phyloP scores from a whole-genome alignment of 2,888 invertebrate genomes.

The Trachelus tabidus region DNA sequence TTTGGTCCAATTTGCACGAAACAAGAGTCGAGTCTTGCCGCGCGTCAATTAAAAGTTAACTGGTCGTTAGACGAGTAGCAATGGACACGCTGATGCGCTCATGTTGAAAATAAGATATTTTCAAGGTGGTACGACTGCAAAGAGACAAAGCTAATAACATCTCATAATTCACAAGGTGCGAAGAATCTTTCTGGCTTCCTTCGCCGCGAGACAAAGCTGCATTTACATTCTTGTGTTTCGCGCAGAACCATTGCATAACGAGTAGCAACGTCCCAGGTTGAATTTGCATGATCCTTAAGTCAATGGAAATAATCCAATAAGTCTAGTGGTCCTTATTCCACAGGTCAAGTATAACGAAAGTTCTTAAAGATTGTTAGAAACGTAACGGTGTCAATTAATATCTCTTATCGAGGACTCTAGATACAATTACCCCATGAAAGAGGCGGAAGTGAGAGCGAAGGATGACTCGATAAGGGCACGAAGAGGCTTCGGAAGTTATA shows the following conservation, averaged over 20 bases:
- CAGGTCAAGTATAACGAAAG: background rate
- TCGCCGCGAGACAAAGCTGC: background rate
- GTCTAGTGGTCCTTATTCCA: background rate
- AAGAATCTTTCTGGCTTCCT: background rate
- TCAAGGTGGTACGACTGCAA: background rate
- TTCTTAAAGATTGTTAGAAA: background rate
- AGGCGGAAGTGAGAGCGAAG: no score
- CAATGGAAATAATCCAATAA: background rate
- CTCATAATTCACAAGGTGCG: background rate
- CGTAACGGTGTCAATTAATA: background rate
- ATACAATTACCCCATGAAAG: background rate
- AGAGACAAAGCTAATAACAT: background rate
- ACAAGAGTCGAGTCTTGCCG: constrained; percentile 16
- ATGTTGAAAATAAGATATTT: background rate
- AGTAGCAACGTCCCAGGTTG: background rate
- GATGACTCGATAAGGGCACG: background rate
- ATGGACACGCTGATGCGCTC: background rate
- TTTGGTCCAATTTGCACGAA: constrained; percentile 38
- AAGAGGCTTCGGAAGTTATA: background rate
- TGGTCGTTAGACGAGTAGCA: background rate
- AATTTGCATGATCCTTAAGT: background rate
- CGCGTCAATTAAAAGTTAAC: constrained; percentile 4
- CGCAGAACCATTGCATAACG: background rate
- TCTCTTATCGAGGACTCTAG: background rate
- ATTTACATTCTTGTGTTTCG: background rate